Percentiles rank a stretch among this genome's conserved stretches.
These are phyloP conservation scores for Apodemia hepburni DNA, from an alignment of 2,888 invertebrate species.

Conservation along the genomic window DNA sequence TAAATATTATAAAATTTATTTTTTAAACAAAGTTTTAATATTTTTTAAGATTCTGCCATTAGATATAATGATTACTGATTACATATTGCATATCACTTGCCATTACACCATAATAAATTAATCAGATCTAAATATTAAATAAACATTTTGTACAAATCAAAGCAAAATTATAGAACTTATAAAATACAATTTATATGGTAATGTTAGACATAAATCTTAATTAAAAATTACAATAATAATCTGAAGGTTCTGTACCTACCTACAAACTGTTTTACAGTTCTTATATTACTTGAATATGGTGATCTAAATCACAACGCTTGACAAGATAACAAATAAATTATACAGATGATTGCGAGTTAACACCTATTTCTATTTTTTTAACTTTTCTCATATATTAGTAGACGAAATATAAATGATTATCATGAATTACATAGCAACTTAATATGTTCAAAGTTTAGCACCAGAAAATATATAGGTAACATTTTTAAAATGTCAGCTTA, in stretches of 20 bases:
- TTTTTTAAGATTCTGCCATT: neutral
- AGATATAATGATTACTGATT: constrained; percentile 1
- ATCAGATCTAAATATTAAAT: constrained; percentile 66
- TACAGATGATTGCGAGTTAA: neutral
- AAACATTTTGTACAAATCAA: constrained; percentile 71
- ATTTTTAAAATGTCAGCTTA: neutral
- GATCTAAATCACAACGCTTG: constrained; percentile 61
- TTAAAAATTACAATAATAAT: constrained; percentile 55
- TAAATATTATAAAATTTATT: neutral
- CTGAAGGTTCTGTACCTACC: constrained; percentile 63
- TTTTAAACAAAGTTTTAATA: neutral
- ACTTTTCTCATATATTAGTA: neutral
- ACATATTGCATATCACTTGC: constrained; percentile 15
- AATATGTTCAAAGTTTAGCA: neutral
- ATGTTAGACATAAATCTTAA: constrained; percentile 64
- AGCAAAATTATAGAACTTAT: constrained; percentile 77
- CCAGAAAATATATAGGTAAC: neutral
- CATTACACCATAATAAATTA: constrained; percentile 49
- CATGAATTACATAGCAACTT: neutral
- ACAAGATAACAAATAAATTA: constrained; percentile 41
- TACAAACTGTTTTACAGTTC: constrained; percentile 67
- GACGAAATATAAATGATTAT: constrained; percentile 9
- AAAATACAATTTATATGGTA: constrained; percentile 57
- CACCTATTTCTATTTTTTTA: neutral
- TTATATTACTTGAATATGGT: constrained; percentile 45